Evolutionary conservation across 2,113 vertebrate species (phyloP), one percentile per base, ranked within the genome.

Genomic region (Xyrauchen texanus): DNA sequence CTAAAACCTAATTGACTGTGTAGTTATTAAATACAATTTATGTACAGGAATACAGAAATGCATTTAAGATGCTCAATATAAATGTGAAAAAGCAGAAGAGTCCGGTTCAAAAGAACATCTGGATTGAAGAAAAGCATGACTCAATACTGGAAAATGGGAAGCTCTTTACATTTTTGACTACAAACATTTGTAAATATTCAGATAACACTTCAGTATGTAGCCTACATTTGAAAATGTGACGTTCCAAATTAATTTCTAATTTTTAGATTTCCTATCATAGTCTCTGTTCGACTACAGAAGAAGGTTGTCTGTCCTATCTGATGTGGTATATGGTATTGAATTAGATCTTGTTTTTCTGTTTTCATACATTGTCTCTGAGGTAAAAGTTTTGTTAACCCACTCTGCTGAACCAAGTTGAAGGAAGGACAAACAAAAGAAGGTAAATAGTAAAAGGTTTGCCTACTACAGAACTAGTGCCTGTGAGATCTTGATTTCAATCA

Each of bases 71-170:
- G 42, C 66, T 49, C 16, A 15, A 46, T 76, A 21, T 16, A 64
- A 65, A 34, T 10, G 13, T 80, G 9, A 60, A 79, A 57, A 71
- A 79, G 44, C 49, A 68, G 70, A 79, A 45, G 57, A n/a, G 15
- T 68, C 8, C 53, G 45, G 34, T 60, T 70, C 51, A 70, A 49
- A 69, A 8, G n/a, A 60, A 52, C 55, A 34, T 34, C 21, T 34
- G 21, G 60, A 46, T 57, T 34, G 46, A 52, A 52, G 34, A 53
- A 70, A 81, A 66, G 71, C 65, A 69, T 12, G 15, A 16, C n/a
- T 13, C 70, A 13, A 45, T 64, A 69, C 76, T 55, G 47, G 8
- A 79, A 49, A 34, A 65, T 44, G 46, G 64, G 57, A 75, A 64
- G 49, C 70, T 64, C 64, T 63, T 68, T 55, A 74, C 47, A 62